Percentiles rank a stretch among this genome's conserved stretches.
These are phyloP conservation scores for Lasioglossum pauxillum DNA, from an alignment of 2,888 invertebrate species.

Conservation along the genomic window DNA sequence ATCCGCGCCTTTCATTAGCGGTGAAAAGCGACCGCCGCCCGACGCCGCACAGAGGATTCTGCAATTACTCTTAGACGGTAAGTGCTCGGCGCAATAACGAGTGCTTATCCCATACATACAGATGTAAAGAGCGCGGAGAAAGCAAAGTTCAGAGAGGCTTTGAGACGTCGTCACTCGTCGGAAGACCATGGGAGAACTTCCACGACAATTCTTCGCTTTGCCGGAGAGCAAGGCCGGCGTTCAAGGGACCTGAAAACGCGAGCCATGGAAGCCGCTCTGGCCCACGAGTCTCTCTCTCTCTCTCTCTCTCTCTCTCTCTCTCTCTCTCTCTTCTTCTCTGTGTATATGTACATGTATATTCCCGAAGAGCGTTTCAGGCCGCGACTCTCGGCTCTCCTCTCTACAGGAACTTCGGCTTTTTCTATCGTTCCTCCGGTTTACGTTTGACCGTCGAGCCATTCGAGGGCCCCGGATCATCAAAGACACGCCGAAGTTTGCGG, in stretches of 20 bases:
- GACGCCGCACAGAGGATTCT: conserved; percentile 50
- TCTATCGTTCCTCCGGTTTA: neutral
- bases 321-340: neutral
- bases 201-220: conserved; percentile 52
- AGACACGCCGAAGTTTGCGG: conserved; percentile 20
- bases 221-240: neutral
- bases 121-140: conserved; percentile 41
- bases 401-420: neutral
- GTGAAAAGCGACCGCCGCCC: conserved; percentile 60
- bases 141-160: conserved; percentile 56
- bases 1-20: conserved; percentile 66
- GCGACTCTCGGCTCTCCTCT: neutral
- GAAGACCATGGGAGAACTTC: conserved; percentile 31
- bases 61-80: conserved; percentile 69
- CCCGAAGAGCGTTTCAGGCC: neutral
- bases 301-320: neutral
- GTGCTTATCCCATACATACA: conserved; percentile 54
- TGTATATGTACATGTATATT: neutral
- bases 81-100: conserved; percentile 68
- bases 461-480: neutral
- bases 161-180: conserved; percentile 31
- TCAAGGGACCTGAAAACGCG: neutral
- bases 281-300: neutral
- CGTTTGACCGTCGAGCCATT: conserved; percentile 17
- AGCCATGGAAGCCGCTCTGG: conserved; percentile 17